Base-by-base conservation (phyloP, 1,140 invertebrate genomes). In the Meloidogyne floridensis region DNA sequence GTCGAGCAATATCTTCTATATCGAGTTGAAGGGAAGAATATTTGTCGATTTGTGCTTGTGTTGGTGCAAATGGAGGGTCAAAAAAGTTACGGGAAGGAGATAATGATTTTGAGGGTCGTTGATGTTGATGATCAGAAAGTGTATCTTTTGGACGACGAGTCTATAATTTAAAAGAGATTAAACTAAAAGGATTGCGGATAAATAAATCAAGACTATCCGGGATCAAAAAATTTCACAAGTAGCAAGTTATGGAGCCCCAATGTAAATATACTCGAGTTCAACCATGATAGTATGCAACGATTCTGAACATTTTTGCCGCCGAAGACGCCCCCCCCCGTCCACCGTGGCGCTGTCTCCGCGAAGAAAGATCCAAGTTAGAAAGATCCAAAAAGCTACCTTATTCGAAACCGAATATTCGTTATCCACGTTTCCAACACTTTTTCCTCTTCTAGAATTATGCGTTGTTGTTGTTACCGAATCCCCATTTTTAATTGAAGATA, bases 21-120 rank as follows among this genome's bases (percentile, higher is more conserved):
- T 98, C 98, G 93, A 90, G 96, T 96, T 15, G 5, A 59, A 13
- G 2, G 2, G 11, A 59, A 89, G 97, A 95, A 92, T 97, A 99
- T 90, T 96, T 94, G 91, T 99, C 97, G 91, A 99, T 98, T 90
- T 99, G 96, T 81, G 99, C 98, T 0, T 97, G 97, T 32, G 96
- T 96, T 86, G 98, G 93, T 15, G 98, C 96, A 10, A 96, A 54
- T 73, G 80, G 96, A 96, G 82, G 96, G 92, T 87, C 95, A 94
- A 47, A 47, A 69, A 93, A 32, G 51, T 93, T 53, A 87, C 81
- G 75, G 94, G 20, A 47, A 77, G 79, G 93, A 59, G 95, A 69
- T 69, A 59, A 13, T 6, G 47, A 47, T 47, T 8, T n/a, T 59
- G 32, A 6, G 2, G 6, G 11, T 43, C 3, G 59, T 70, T 10